These are phyloP conservation scores for Diadema setosum DNA, from an alignment of 35 echinoderm and acorn worm genomes.

Conservation along the genomic window DNA sequence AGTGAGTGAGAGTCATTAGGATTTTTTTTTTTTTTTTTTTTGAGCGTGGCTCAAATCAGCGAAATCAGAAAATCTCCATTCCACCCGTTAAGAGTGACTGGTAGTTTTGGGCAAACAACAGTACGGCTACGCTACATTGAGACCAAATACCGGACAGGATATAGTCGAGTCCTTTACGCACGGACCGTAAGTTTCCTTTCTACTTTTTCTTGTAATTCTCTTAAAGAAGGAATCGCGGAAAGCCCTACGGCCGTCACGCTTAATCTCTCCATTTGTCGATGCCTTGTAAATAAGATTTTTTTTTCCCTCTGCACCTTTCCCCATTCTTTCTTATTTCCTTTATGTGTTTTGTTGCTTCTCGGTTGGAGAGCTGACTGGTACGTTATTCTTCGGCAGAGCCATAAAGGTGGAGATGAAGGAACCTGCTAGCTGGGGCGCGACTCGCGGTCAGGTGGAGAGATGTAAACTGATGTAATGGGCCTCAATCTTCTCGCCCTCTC, in stretches of 20 bases:
- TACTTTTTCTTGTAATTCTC: slow-evolving; percentile 26
- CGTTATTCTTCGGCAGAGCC: neutral
- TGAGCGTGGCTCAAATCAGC: no score
- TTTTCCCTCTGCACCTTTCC: neutral
- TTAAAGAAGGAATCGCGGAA: neutral
- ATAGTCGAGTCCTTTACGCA: slow-evolving; percentile 8
- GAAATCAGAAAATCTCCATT: no score
- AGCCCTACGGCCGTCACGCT: slow-evolving; percentile 11
- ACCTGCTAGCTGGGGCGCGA: neutral
- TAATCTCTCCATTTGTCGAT: slow-evolving; percentile 17
- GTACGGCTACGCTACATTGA: neutral
- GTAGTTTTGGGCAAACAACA: no score
- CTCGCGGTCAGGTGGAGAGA: neutral
- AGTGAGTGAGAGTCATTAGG: no score
- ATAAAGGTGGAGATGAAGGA: neutral
- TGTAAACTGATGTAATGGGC: no score
- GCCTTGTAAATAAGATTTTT: slow-evolving; percentile 7
- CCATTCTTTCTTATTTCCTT: neutral
- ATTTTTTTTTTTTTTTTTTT: no score
- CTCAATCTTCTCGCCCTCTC: neutral
- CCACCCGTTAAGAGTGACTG: no score
- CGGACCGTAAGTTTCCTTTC: slow-evolving; percentile 1
- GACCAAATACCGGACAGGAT: slow-evolving; percentile 9
- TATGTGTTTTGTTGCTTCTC: neutral
- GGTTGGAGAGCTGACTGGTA: neutral